phyloP scores from a whole-genome alignment of 2,113 vertebrate genomes.

The Jacana jacana region DNA sequence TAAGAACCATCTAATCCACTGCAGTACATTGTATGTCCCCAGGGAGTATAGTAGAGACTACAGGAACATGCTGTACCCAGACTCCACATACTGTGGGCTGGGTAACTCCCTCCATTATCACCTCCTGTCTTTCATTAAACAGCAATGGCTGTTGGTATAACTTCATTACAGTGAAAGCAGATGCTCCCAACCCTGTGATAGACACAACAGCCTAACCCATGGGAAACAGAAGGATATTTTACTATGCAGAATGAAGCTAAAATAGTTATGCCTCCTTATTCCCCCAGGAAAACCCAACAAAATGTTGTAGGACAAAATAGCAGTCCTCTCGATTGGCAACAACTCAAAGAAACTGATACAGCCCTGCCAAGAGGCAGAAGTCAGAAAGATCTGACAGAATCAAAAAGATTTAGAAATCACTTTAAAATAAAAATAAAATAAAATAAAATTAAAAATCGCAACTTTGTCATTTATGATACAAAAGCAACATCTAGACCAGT shows the following conservation, averaged over 20 bases:
- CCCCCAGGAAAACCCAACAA: not conserved
- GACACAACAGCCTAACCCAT: not conserved
- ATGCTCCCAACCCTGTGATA: not conserved
- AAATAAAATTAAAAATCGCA: no score
- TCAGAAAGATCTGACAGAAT: not conserved
- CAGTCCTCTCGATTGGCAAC: not conserved
- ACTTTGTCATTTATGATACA: not conserved
- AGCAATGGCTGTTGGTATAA: not conserved
- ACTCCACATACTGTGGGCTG: not conserved
- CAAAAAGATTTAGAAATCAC: not conserved
- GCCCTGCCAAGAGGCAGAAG: not conserved
- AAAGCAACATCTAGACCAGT: not conserved
- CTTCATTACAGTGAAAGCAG: not conserved
- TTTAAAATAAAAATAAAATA: not conserved
- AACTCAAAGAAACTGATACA: not conserved
- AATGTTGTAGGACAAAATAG: not conserved
- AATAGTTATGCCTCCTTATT: fast-evolving
- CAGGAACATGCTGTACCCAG: not conserved
- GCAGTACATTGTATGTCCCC: fast-evolving
- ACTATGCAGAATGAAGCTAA: not conserved
- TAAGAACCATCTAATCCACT: not conserved
- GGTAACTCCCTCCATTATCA: not conserved
- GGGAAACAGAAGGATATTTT: not conserved
- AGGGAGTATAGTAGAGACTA: not conserved
- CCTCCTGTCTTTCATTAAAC: not conserved